phyloP scores from a whole-genome alignment of 2,888 invertebrate species.

The Catocala nupta region DNA sequence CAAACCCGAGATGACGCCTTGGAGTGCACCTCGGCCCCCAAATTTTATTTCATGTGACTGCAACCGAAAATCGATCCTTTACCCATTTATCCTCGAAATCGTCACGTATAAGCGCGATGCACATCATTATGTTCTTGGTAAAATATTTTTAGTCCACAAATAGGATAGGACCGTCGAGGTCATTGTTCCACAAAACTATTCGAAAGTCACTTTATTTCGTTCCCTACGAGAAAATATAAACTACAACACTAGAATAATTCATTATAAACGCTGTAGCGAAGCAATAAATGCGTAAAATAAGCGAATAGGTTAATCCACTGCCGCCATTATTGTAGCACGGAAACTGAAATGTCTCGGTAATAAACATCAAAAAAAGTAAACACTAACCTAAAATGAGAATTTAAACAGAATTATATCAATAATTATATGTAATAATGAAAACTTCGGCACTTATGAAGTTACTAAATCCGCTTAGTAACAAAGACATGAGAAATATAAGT shows the following conservation, averaged over 20 bases:
- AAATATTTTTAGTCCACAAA: conserved; percentile 84
- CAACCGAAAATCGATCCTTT: conserved; percentile 83
- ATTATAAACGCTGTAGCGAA: conserved; percentile 52
- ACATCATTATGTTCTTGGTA: conserved; percentile 77
- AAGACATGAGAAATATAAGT: conserved; percentile 74
- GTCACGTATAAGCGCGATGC: conserved; percentile 65
- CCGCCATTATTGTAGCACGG: conserved; percentile 87
- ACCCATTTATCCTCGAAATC: conserved; percentile 74
- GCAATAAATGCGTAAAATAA: conserved; percentile 69
- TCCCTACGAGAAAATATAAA: conserved; percentile 76
- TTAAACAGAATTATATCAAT: conserved; percentile 43
- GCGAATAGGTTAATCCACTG: conserved; percentile 85
- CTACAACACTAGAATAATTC: conserved; percentile 67
- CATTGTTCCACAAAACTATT: conserved; percentile 81
- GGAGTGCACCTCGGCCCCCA: conserved; percentile 82
- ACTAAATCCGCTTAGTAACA: conserved; percentile 75
- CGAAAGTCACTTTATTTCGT: conserved; percentile 72
- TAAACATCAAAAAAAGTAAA: conserved; percentile 86
- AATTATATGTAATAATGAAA: conserved; percentile 38
- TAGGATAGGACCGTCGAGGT: conserved; percentile 82
- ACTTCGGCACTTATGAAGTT: conserved; percentile 43
- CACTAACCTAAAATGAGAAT: conserved; percentile 71
- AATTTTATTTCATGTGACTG: conserved; percentile 83
- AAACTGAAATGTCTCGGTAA: conserved; percentile 82
- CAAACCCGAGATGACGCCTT: conserved; percentile 84